phyloP scores from a whole-genome alignment of 2,888 invertebrate genomes.

The Lysandra coridon region DNA sequence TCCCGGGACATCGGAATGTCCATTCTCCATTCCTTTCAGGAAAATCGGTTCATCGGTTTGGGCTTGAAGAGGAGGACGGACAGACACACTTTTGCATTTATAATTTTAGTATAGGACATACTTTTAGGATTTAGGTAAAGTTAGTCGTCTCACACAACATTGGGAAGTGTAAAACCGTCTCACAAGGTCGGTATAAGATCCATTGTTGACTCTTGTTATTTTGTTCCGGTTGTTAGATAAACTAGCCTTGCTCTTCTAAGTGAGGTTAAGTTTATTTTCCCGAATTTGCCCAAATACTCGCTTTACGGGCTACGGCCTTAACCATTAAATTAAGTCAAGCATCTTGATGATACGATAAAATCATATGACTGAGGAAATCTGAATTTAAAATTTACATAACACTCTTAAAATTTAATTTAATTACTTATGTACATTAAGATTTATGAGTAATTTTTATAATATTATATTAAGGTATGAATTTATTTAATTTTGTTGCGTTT shows the following conservation, averaged over 20 bases:
- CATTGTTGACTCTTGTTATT: conserved; percentile 27
- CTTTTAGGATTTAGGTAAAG: neutral
- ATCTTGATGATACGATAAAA: neutral
- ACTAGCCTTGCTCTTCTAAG: conserved; percentile 25
- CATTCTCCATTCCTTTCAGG: no score
- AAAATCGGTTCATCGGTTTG: no score
- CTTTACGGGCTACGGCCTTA: neutral
- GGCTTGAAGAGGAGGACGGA: neutral
- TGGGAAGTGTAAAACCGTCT: conserved; percentile 1
- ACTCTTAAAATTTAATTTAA: no score
- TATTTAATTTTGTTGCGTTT: no score
- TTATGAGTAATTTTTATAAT: no score
- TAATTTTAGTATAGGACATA: neutral
- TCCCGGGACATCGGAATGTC: no score
- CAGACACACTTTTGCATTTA: neutral
- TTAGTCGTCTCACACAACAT: conserved; percentile 17
- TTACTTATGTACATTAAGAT: no score
- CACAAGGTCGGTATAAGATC: conserved; percentile 16
- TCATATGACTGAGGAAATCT: neutral
- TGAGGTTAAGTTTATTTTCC: conserved; percentile 26
- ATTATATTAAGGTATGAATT: no score
- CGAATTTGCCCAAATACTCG: conserved; percentile 10
- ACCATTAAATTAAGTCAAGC: neutral
- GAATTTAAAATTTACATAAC: no score
- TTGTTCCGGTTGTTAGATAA: conserved; percentile 26